These are phyloP conservation scores for Corythoichthys haematopterus DNA, from an alignment of 2,113 vertebrate genomes.

Conservation along the genomic window DNA sequence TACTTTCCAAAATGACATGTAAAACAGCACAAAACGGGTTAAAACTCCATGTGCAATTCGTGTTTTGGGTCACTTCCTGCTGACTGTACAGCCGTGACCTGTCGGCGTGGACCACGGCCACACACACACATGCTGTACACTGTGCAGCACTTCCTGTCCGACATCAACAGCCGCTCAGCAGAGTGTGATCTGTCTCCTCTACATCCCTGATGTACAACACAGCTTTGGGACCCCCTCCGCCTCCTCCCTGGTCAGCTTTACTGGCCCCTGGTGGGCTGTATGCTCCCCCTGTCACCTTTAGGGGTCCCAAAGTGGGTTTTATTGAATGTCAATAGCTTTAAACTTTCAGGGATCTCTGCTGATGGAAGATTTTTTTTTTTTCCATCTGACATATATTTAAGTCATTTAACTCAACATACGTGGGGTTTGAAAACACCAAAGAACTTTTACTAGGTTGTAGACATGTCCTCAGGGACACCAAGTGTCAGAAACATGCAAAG, in stretches of 20 bases:
- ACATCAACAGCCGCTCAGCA: slow-evolving; percentile 64
- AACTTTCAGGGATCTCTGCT: not conserved
- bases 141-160: slow-evolving; percentile 72
- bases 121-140: slow-evolving; percentile 51
- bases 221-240: not conserved
- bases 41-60: slow-evolving; percentile 50
- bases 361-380: not conserved
- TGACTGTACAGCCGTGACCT: slow-evolving; percentile 65
- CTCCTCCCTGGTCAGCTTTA: slow-evolving; percentile 3
- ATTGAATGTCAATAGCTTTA: not conserved
- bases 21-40: slow-evolving; percentile 40
- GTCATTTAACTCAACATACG: not conserved
- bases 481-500: not conserved
- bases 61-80: slow-evolving; percentile 70
- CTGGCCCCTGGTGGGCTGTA: not conserved
- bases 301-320: not conserved
- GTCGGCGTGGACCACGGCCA: slow-evolving; percentile 47
- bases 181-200: slow-evolving; percentile 49
- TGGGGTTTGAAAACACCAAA: not conserved
- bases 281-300: not conserved
- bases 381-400: not conserved
- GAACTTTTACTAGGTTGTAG: not conserved
- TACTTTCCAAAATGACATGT: not conserved
- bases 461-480: not conserved
- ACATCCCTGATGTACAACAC: slow-evolving; percentile 42